Evolutionary conservation across 2,888 invertebrate species (phyloP), one percentile per base, ranked within the genome.

Genomic region (Ophion ventricosus): DNA sequence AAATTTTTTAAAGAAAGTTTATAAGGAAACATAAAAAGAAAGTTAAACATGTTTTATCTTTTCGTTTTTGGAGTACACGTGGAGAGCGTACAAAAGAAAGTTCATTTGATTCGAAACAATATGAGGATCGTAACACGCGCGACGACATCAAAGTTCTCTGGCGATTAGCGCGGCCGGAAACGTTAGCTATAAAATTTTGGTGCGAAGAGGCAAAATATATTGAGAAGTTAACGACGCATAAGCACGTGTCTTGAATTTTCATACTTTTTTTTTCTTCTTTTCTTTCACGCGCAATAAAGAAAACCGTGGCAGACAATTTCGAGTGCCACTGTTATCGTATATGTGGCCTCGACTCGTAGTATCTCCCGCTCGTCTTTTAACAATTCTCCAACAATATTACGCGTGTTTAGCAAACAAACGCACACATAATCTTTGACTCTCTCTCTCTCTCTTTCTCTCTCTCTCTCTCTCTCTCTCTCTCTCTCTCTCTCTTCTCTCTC

Each of bases 311-410:
- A 67, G 54, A 54, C 77, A 84, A 84, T 84, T 74, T 81, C 35
- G 72, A 74, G 67, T 56, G 59, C 23, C 67, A 73, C 56, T 83
- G 77, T 77, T 80, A 64, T 77, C 61, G 43, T 85, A 79, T 75
- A 83, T 74, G 64, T 63, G 83, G 84, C 85, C 79, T 80, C 72
- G 83, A 80, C 70, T 79, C 81, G 81, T 56, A 73, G 59, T 73
- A 77, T 61, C 49, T 75, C 67, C 23, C 43, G 59, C 61, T 76
- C 74, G 57, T 75, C 74, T 74, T 79, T 25, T 63, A 79, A 83
- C 64, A 79, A 74, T 66, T 69, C 57, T 57, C 66, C 25, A 67
- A 20, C 56, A 77, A 73, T 70, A 78, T 75, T 78, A 67, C 81
- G 78, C 77, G 78, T 78, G 63, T n/a, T 26, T 29, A 56, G 73